phyloP scores from a whole-genome alignment of 2,888 invertebrate species.

The Tachystola acroxantha region DNA sequence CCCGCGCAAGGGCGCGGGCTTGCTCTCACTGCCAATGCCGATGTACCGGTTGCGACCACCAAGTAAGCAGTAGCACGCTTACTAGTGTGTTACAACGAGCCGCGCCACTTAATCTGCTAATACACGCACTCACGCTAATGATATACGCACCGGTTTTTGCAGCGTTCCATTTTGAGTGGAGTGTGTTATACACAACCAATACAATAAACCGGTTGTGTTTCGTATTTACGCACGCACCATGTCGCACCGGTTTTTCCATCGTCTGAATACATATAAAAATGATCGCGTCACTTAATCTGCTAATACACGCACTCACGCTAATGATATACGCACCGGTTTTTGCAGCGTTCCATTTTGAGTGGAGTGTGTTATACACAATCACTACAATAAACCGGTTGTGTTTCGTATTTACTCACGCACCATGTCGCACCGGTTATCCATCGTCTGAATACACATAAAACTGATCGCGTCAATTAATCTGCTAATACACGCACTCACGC shows the following conservation, averaged over 20 bases:
- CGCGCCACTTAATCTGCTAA: slow-evolving; percentile 29
- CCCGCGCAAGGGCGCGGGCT: slow-evolving; percentile 70
- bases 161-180: too few species aligned
- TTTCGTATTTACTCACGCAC: too few species aligned
- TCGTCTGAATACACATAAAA: too few species aligned
- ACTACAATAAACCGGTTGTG: too few species aligned
- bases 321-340: slow-evolving; percentile 7
- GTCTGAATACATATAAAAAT: too few species aligned
- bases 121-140: slow-evolving; percentile 32
- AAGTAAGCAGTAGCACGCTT: slow-evolving; percentile 71
- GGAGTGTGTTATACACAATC: too few species aligned
- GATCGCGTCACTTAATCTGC: slow-evolving; percentile 29
- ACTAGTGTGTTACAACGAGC: slow-evolving; percentile 47
- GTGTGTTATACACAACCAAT: too few species aligned
- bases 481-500: too few species aligned
- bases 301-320: slow-evolving; percentile 33
- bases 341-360: neutral
- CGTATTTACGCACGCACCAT: neutral
- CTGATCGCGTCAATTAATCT: too few species aligned
- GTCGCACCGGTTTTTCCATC: neutral
- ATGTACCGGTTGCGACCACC: slow-evolving; percentile 70
- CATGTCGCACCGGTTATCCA: too few species aligned
- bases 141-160: slow-evolving; percentile 3
- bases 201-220: too few species aligned
- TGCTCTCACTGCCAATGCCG: slow-evolving; percentile 70